Base-by-base conservation (phyloP, 2,113 vertebrate species). In the Chaetops frenatus region DNA sequence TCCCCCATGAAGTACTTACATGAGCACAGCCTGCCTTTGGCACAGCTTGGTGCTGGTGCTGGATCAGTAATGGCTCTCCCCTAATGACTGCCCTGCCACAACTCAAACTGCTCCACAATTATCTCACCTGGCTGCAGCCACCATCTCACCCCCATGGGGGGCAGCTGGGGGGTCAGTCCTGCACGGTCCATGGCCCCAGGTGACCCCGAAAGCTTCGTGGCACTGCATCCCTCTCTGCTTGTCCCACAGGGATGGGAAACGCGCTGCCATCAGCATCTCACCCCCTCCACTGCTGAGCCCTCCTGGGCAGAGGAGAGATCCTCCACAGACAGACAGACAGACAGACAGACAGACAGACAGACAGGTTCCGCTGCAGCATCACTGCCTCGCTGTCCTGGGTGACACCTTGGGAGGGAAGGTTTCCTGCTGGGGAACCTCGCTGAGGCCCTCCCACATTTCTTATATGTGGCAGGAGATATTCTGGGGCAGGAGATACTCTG, bases 251-350 rank as follows among this genome's bases (percentile, higher is more conserved):
- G 36, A 28, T 12, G 17, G 47, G 56, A 44, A 2, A 54, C 2
- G 21, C 31, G 66, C 45, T 2, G 1, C 21, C 56, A 16, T 1
- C 31, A 44, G 31, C 1, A 1, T 2, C 53, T 35, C 54, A 60
- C 2, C 44, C 61, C 19, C 8, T 29, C 7, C 31, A 2, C 45
- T 25, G 38, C 80, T 31, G 31, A 51, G 45, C 20, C 80, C 36
- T 19, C 2, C 5, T 2, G 11, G 54, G 29, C 23, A 40, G 79
- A 6, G 35, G 8, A 5, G 65, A 33, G 29, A 35, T 23, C 35
- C 12, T 54, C 1, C 2, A 61, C 29, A 40, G 35, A 61, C 35
- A 50, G 23, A 44, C 18, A n/a, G 7, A 70, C 27, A 53, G 38
- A 11, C 31, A 28, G 36, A 74, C 45, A 40, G 48, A 28, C 40